Percentiles rank a stretch among this genome's conserved stretches.
These are phyloP conservation scores for Nerophis ophidion DNA, from an alignment of 2,113 vertebrate species.

Conservation along the genomic window DNA sequence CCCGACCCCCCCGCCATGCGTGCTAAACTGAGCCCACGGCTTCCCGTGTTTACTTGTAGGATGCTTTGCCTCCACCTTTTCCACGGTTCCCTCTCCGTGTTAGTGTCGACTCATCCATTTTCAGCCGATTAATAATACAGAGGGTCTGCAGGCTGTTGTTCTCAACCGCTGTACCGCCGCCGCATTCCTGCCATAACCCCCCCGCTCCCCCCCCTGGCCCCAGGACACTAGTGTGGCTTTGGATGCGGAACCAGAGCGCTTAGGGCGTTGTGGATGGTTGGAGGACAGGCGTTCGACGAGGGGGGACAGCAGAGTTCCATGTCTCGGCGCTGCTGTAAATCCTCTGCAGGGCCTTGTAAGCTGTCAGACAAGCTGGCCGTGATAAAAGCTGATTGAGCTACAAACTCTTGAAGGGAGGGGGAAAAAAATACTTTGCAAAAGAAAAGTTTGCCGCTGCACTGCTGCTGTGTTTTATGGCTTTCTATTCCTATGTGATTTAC, in stretches of 20 bases:
- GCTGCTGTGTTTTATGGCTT: constrained; percentile 99
- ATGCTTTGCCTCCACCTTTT: constrained; percentile 21
- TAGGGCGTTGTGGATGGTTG: constrained; percentile 12
- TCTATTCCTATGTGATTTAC: constrained; percentile 99
- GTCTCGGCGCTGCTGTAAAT: constrained; percentile 55
- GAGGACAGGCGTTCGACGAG: constrained; percentile 31
- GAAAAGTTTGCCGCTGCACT: constrained; percentile 32
- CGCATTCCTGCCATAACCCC: neutral
- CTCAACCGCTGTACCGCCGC: constrained; percentile 49
- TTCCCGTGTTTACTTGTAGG: constrained; percentile 33
- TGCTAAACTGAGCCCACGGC: too few relatives aligned
- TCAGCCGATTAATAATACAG: constrained; percentile 61
- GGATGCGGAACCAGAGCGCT: neutral
- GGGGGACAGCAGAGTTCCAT: constrained; percentile 33
- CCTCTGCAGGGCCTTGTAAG: constrained; percentile 53
- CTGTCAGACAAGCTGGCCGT: constrained; percentile 57
- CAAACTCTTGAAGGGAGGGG: neutral
- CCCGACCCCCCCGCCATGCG: neutral
- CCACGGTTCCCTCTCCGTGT: constrained; percentile 24
- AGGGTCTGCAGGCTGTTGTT: constrained; percentile 52
- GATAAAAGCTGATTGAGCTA: constrained; percentile 37
- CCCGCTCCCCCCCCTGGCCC: neutral
- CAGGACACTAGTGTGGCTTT: neutral
- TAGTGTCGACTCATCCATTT: constrained; percentile 58
- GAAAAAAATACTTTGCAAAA: constrained; percentile 5